Evolutionary conservation across 2,113 vertebrate genomes (phyloP).

Genomic region (Dipodomys ordii): DNA sequence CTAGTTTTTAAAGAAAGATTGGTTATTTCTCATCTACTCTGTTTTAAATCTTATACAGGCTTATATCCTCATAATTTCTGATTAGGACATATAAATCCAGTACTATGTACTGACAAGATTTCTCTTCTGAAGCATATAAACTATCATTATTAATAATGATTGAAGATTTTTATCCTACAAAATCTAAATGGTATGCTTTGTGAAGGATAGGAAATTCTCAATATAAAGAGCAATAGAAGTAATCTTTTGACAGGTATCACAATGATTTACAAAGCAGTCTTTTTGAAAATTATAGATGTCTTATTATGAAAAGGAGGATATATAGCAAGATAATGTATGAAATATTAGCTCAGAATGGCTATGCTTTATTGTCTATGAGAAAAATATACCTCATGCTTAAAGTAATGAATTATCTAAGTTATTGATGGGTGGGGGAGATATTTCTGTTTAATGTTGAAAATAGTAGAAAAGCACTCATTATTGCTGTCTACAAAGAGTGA

Average conservation of each 20-base stretch:
- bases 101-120: constrained; percentile 12
- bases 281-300: no score
- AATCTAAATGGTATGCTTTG: background rate
- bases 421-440: no score
- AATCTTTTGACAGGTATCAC: background rate
- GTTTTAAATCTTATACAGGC: background rate
- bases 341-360: no score
- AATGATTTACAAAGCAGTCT: constrained; percentile 6
- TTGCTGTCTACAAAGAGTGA: no score
- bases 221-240: background rate
- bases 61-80: constrained; percentile 11
- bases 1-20: background rate
- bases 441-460: no score
- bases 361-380: no score
- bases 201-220: constrained; percentile 10
- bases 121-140: constrained; percentile 3
- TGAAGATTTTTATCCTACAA: constrained; percentile 12
- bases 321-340: no score
- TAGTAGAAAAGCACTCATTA: no score
- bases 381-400: no score
- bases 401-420: no score
- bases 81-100: background rate
- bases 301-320: no score
- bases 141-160: background rate
- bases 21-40: background rate